These are phyloP conservation scores for Schlechtendalia chinensis DNA, from an alignment of 1,140 invertebrate genomes.

Conservation along the genomic window DNA sequence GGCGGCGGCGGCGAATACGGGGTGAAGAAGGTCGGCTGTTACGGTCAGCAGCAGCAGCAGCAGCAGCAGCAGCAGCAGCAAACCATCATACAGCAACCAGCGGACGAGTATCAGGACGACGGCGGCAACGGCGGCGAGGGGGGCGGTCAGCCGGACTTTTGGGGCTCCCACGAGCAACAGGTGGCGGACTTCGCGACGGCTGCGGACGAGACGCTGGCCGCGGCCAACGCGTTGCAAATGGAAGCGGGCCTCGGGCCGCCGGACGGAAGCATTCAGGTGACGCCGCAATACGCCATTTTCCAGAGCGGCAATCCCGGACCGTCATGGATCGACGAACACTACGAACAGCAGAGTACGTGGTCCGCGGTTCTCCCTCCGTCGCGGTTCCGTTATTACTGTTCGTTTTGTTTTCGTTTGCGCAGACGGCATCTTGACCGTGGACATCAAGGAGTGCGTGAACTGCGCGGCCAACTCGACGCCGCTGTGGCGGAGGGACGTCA, in stretches of 20 bases:
- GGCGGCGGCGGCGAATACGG: not conserved
- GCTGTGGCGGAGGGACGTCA: constrained; percentile 83
- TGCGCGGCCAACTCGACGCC: constrained; percentile 82
- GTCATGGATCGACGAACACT: constrained; percentile 52
- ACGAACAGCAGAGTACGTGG: constrained; percentile 52
- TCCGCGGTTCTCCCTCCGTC: not conserved
- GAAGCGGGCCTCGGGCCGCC: not conserved
- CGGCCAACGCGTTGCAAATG: constrained; percentile 26
- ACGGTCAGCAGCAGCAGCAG: not conserved
- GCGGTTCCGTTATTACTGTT: not conserved
- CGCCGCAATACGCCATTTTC: constrained; percentile 42
- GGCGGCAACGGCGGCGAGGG: not conserved
- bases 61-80: constrained; percentile 18
- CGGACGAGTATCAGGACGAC: constrained; percentile 9
- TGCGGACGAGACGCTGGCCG: constrained; percentile 14
- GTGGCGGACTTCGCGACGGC: constrained; percentile 13
- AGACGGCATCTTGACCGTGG: constrained; percentile 55
- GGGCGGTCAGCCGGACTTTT: constrained; percentile 14
- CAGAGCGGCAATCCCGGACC: constrained; percentile 43
- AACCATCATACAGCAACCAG: constrained; percentile 16
- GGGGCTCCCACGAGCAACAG: constrained; percentile 2
- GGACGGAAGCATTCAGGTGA: constrained; percentile 14
- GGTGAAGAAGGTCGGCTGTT: not conserved
- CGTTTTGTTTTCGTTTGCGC: not conserved
- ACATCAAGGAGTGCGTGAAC: constrained; percentile 83